A percentile compares a stretch with the other conserved stretches of the same genome.
These are phyloP conservation scores for Leuciscus waleckii DNA, from an alignment of 2,797 vertebrate genomes.

Conservation along the genomic window DNA sequence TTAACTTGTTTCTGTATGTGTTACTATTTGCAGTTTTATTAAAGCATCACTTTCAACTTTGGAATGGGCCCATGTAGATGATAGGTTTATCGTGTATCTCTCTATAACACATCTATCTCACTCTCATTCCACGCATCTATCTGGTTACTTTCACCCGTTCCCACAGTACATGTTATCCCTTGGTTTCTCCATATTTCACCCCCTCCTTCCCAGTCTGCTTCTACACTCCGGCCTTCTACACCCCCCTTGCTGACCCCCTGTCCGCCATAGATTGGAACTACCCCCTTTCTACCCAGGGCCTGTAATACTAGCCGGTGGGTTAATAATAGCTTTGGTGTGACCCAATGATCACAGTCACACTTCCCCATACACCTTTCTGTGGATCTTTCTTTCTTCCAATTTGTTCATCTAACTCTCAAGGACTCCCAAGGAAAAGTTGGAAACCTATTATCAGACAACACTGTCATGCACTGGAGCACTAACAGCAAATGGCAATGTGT, in stretches of 20 bases:
- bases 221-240: constrained; percentile 49
- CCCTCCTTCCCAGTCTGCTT: constrained; percentile 44
- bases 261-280: constrained; percentile 54
- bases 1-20: background rate
- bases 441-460: background rate
- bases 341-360: constrained; percentile 71
- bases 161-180: constrained; percentile 62
- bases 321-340: constrained; percentile 77
- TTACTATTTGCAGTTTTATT: constrained; percentile 4
- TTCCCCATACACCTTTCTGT: constrained; percentile 63
- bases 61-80: constrained; percentile 26
- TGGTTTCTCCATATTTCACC: constrained; percentile 53
- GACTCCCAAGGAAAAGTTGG: background rate
- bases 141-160: constrained; percentile 55
- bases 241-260: background rate
- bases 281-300: constrained; percentile 52
- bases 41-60: background rate
- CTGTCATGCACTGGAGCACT: background rate
- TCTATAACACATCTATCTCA: constrained; percentile 29
- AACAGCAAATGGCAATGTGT: background rate
- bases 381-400: constrained; percentile 56
- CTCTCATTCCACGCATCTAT: constrained; percentile 53
- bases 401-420: constrained; percentile 34
- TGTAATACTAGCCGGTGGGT: constrained; percentile 74
- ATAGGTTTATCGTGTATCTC: constrained; percentile 52